These are phyloP conservation scores for Archilochus colubris DNA, from an alignment of 2,113 vertebrate genomes.

Conservation along the genomic window DNA sequence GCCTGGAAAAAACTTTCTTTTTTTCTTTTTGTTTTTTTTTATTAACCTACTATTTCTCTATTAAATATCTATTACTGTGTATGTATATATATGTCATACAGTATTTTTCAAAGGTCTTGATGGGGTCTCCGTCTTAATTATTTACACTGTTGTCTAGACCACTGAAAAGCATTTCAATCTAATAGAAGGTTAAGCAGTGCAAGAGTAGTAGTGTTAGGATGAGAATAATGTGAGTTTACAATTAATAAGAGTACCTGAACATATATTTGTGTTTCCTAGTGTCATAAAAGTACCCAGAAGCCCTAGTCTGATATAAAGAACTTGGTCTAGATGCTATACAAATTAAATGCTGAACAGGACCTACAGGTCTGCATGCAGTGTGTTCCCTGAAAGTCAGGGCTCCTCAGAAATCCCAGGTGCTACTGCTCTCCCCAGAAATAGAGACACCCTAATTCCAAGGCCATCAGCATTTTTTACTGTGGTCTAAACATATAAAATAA, in stretches of 20 bases:
- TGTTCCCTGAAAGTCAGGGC: background rate
- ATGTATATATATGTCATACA: background rate
- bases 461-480: background rate
- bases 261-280: background rate
- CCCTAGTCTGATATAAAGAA: background rate
- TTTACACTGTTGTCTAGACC: background rate
- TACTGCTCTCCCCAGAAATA: background rate
- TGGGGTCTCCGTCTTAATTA: background rate
- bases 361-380: background rate
- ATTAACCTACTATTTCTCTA: background rate
- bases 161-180: background rate
- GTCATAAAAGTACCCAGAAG: background rate
- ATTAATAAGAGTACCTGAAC: background rate
- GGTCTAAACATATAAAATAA: background rate
- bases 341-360: background rate
- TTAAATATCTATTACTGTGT: background rate
- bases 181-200: background rate
- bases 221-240: rapidly evolving
- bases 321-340: background rate
- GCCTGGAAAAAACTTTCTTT: background rate
- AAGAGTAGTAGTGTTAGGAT: background rate
- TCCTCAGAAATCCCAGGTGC: background rate
- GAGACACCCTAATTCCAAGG: background rate
- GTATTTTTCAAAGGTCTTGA: background rate
- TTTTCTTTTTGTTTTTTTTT: no score